Percentiles rank a stretch among this genome's conserved stretches.
Conservation (phyloP, 2,888 invertebrate genomes). For the Ophion ventricosus region DNA sequence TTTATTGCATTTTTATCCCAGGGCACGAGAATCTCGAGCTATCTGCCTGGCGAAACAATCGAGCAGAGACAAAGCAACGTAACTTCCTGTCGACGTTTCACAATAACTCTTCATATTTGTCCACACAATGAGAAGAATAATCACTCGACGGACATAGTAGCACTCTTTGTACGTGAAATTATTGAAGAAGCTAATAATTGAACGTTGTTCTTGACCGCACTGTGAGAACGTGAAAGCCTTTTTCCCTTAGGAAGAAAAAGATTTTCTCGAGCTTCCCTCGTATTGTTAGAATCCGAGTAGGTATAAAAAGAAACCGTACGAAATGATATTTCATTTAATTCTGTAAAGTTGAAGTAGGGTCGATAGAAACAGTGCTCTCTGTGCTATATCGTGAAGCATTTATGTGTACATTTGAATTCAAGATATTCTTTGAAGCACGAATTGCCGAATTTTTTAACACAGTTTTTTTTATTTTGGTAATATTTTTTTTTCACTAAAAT, state of each 20-base stretch:
- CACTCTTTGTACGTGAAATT: constrained; percentile 10
- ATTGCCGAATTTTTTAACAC: too few species aligned
- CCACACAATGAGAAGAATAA: constrained; percentile 24
- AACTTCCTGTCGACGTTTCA: constrained; percentile 9
- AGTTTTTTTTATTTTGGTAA: too few species aligned
- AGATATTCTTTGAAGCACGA: too few species aligned
- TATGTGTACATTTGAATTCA: too few species aligned
- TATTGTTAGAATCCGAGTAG: constrained; percentile 10
- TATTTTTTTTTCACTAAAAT: too few species aligned
- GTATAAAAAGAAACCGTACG: neutral
- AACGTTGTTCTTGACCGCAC: neutral
- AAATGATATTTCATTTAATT: constrained; percentile 23
- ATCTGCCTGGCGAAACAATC: constrained; percentile 25
- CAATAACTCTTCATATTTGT: constrained; percentile 6
- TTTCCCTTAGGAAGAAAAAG: neutral
- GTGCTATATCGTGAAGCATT: too few species aligned
- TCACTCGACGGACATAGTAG: constrained; percentile 33
- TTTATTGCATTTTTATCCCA: constrained; percentile 42
- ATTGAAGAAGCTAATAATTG: constrained; percentile 42
- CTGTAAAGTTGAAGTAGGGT: neutral
- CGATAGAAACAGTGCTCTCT: neutral
- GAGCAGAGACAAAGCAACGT: constrained; percentile 25
- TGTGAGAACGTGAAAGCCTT: neutral
- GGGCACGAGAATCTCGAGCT: constrained; percentile 10
- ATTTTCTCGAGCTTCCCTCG: neutral